Evolutionary conservation across 2,888 invertebrate species (phyloP).

Genomic region (Chymomyza caudatula): DNA sequence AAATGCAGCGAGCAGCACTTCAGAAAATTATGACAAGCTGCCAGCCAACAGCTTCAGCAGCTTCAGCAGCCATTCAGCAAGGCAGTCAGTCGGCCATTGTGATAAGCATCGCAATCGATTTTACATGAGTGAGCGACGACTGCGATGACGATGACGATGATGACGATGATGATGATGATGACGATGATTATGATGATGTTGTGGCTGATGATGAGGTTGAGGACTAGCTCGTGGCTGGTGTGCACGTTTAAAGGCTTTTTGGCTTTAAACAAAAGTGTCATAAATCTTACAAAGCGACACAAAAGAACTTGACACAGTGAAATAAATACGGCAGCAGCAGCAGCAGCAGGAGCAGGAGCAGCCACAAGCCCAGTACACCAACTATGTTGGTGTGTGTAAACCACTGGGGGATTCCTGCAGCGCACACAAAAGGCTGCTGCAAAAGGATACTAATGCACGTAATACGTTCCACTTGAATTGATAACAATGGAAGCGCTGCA

Average conservation of each 20-base stretch:
- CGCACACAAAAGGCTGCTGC: conserved; percentile 15
- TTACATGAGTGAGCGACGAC: conserved; percentile 51
- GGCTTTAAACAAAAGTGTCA: conserved; percentile 70
- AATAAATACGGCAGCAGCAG: conserved; percentile 52
- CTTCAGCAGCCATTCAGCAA: conserved; percentile 9
- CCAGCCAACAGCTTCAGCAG: conserved; percentile 17
- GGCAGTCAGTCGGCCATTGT: conserved; percentile 39
- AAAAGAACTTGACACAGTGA: conserved; percentile 65
- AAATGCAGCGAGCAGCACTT: conserved; percentile 31
- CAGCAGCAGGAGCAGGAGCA: conserved; percentile 1
- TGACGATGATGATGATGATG: not conserved
- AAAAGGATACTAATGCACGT: conserved; percentile 70
- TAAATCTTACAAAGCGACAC: conserved; percentile 67
- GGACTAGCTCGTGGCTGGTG: conserved; percentile 5
- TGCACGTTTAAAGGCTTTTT: conserved; percentile 54
- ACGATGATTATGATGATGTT: not conserved
- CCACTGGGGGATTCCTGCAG: conserved; percentile 6
- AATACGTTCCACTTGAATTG: conserved; percentile 69
- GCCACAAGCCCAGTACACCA: conserved; percentile 22
- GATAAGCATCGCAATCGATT: conserved; percentile 73
- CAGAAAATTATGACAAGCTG: conserved; percentile 67
- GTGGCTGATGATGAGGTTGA: not conserved
- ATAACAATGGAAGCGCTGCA: conserved; percentile 48
- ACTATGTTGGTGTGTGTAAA: not conserved
- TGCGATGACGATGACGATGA: not conserved